These are phyloP conservation scores for Petromus typicus DNA, from an alignment of 2,113 vertebrate species.

Conservation along the genomic window DNA sequence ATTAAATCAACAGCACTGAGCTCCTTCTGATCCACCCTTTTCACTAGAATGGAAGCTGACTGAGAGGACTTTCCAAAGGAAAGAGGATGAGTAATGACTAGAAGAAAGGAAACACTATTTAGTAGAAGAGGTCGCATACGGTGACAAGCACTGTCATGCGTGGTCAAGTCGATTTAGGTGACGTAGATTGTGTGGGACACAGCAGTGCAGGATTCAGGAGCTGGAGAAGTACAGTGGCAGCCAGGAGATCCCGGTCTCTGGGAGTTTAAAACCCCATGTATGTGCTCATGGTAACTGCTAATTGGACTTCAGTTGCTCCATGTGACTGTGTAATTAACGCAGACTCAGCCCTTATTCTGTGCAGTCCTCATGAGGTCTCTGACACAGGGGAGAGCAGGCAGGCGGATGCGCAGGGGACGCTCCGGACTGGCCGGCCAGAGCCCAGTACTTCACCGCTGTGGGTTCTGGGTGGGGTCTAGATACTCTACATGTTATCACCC, in stretches of 20 bases:
- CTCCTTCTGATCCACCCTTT: background rate
- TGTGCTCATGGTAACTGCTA: background rate
- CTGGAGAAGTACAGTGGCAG: fast-evolving
- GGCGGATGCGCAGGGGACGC: background rate
- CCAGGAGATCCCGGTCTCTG: background rate
- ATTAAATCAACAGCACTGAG: background rate
- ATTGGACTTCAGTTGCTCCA: background rate
- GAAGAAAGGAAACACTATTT: background rate
- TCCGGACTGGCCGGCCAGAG: fast-evolving
- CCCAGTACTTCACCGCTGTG: background rate
- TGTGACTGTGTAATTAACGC: slow-evolving; percentile 54
- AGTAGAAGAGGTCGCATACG: background rate
- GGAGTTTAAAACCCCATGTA: background rate
- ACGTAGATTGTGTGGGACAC: background rate
- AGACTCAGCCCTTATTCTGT: background rate
- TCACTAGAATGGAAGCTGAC: background rate
- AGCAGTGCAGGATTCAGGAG: fast-evolving
- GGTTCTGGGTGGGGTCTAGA: background rate
- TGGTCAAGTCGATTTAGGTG: background rate
- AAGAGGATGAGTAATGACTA: background rate
- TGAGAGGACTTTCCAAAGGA: background rate
- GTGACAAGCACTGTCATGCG: background rate
- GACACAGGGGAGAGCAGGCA: background rate
- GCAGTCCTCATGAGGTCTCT: background rate
- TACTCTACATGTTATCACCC: background rate